phyloP scores from a whole-genome alignment of 2,113 vertebrate genomes.

The Lepus americanus region DNA sequence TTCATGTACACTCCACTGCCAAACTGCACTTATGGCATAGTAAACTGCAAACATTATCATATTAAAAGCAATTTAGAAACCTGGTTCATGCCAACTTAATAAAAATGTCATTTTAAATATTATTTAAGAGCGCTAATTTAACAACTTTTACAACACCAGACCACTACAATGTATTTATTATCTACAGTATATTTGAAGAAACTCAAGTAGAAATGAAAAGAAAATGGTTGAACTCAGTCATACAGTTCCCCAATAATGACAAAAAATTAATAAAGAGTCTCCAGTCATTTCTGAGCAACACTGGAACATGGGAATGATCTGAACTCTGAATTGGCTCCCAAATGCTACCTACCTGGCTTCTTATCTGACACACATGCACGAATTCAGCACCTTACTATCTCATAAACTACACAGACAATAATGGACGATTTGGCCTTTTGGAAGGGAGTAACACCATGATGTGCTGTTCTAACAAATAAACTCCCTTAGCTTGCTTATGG shows the following conservation, averaged over 20 bases:
- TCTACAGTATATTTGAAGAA: slow-evolving; percentile 73
- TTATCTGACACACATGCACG: background rate
- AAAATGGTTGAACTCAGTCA: slow-evolving; percentile 53
- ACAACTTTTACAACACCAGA: slow-evolving; percentile 79
- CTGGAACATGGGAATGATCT: background rate
- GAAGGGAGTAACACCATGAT: background rate
- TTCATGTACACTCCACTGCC: slow-evolving; percentile 86
- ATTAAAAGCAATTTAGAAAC: slow-evolving; percentile 88
- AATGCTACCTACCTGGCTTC: background rate
- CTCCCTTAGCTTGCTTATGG: background rate
- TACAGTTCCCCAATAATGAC: slow-evolving; percentile 39
- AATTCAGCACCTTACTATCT: background rate
- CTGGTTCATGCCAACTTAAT: slow-evolving; percentile 85
- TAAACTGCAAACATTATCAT: slow-evolving; percentile 87
- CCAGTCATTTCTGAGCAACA: slow-evolving; percentile 27
- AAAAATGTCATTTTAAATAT: slow-evolving; percentile 88
- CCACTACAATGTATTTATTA: slow-evolving; percentile 79
- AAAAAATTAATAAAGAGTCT: slow-evolving; percentile 59
- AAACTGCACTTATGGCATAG: slow-evolving; percentile 85
- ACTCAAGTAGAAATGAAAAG: slow-evolving; percentile 78
- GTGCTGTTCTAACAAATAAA: background rate
- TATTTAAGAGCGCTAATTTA: slow-evolving; percentile 84
- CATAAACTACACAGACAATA: slow-evolving; percentile 51
- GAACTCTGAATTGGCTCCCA: background rate
- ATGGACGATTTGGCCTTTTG: slow-evolving; percentile 52